Evolutionary conservation across 2,888 invertebrate species (phyloP).

Genomic region (Chalcosyrphus nemorum): DNA sequence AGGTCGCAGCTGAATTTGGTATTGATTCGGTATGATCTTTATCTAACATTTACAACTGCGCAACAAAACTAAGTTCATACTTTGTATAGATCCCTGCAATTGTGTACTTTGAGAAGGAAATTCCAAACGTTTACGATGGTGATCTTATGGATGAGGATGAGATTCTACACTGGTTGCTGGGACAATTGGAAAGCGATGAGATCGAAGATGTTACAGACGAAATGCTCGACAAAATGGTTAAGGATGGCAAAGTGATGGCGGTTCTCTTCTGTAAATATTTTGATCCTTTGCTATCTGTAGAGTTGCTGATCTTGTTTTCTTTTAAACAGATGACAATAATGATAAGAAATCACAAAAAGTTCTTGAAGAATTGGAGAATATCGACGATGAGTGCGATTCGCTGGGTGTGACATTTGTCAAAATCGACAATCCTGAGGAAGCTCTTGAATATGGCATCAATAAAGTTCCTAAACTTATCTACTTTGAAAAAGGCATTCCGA

Average conservation of each 20-base stretch:
- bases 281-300: neutral
- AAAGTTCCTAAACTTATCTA: conserved; percentile 93
- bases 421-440: conserved; percentile 94
- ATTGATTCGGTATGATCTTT: conserved; percentile 84
- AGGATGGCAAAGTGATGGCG: conserved; percentile 93
- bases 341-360: conserved; percentile 93
- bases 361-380: conserved; percentile 94
- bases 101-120: conserved; percentile 96
- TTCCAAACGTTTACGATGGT: conserved; percentile 96
- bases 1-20: conserved; percentile 93
- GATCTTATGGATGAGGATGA: conserved; percentile 94
- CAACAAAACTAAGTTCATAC: neutral
- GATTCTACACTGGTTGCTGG: conserved; percentile 93
- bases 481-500: conserved; percentile 90
- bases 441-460: conserved; percentile 94
- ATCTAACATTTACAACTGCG: neutral
- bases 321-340: conserved; percentile 91
- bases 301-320: neutral
- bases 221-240: conserved; percentile 94
- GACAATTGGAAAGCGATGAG: conserved; percentile 94
- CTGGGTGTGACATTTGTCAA: conserved; percentile 95
- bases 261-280: conserved; percentile 91
- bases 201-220: conserved; percentile 97
- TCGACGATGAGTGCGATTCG: conserved; percentile 95
- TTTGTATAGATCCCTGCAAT: conserved; percentile 87